These are phyloP conservation scores for Battus philenor DNA, from an alignment of 1,140 invertebrate species.

Conservation along the genomic window DNA sequence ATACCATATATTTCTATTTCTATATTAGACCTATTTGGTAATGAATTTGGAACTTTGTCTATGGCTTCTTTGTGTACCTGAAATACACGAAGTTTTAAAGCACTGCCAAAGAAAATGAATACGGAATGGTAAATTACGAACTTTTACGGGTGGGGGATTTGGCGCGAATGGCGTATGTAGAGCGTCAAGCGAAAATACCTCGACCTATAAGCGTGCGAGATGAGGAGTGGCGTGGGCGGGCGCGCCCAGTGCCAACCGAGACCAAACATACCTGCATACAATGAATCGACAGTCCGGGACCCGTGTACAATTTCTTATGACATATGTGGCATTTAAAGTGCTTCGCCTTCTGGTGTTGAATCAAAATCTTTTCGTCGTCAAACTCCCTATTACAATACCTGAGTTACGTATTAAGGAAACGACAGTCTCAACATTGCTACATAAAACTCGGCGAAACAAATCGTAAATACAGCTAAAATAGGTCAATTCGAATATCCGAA, in stretches of 20 bases:
- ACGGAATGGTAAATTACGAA: no score
- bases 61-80: slow-evolving; percentile 99
- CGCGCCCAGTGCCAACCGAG: slow-evolving; percentile 47
- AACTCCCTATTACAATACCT: slow-evolving; percentile 99
- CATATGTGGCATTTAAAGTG: slow-evolving; percentile 99
- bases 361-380: slow-evolving; percentile 99
- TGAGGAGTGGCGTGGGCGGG: slow-evolving; percentile 51
- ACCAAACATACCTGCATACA: slow-evolving; percentile 95
- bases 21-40: slow-evolving; percentile 98
- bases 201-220: slow-evolving; percentile 42
- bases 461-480: slow-evolving; percentile 22
- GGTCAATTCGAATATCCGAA: slow-evolving; percentile 34
- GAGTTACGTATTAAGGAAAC: slow-evolving; percentile 48
- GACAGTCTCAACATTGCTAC: slow-evolving; percentile 12
- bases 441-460: slow-evolving; percentile 11
- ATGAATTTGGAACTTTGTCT: slow-evolving; percentile 99
- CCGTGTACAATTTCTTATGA: slow-evolving; percentile 99
- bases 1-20: slow-evolving; percentile 99
- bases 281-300: slow-evolving; percentile 98
- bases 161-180: slow-evolving; percentile 30
- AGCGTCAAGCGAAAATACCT: slow-evolving; percentile 57
- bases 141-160: slow-evolving; percentile 46
- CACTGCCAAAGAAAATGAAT: no score
- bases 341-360: slow-evolving; percentile 99
- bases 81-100: no score